These are phyloP conservation scores for Lamellibrachia luymesi DNA, from an alignment of 1,140 invertebrate species.

Conservation along the genomic window DNA sequence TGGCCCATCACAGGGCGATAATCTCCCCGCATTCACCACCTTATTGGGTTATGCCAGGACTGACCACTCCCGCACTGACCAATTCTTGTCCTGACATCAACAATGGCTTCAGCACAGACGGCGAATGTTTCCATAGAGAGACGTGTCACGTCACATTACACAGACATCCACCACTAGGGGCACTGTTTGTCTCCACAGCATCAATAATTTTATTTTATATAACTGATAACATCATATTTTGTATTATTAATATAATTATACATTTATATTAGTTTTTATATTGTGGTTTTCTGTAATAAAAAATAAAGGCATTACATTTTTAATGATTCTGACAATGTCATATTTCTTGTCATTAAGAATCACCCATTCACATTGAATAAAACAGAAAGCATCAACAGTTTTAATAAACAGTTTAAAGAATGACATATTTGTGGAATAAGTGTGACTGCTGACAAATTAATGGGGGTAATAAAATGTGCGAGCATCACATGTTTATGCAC, in stretches of 20 bases:
- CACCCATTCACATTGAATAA: too few species aligned
- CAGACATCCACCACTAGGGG: background rate
- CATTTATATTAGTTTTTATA: too few species aligned
- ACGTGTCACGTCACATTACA: background rate
- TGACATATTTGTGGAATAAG: too few species aligned
- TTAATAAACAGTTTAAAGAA: too few species aligned
- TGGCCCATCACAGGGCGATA: background rate
- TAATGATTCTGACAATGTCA: too few species aligned
- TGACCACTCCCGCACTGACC: background rate
- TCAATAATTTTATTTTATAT: background rate
- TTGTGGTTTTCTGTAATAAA: too few species aligned
- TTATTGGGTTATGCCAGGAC: background rate
- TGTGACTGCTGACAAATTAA: too few species aligned
- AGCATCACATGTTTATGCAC: too few species aligned
- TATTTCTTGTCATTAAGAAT: too few species aligned
- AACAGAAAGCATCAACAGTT: too few species aligned
- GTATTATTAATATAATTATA: background rate
- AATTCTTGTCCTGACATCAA: background rate
- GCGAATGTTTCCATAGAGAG: background rate
- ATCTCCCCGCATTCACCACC: background rate
- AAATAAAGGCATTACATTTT: too few species aligned
- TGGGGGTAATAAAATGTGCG: too few species aligned
- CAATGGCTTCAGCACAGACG: background rate
- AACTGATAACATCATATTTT: background rate
- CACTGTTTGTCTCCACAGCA: background rate